Conservation (phyloP, 1,140 invertebrate species). For the Drosophila persimilis region DNA sequence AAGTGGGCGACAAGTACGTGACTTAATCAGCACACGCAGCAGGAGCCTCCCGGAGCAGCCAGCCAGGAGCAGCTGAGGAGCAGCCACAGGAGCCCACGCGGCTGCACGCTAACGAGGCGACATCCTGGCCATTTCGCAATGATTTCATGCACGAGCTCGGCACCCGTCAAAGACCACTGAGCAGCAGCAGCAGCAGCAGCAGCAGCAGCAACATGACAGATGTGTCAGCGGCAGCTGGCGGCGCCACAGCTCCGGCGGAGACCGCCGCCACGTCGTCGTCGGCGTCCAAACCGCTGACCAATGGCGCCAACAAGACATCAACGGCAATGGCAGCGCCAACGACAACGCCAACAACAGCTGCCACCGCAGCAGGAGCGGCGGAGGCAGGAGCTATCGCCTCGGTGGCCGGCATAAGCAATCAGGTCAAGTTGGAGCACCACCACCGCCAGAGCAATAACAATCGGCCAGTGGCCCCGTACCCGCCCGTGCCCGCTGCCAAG, state of each 20-base stretch:
- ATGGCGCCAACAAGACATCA: slow-evolving; percentile 59
- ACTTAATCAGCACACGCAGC: slow-evolving; percentile 66
- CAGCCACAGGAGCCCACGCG: slow-evolving; percentile 8
- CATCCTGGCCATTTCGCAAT: slow-evolving; percentile 42
- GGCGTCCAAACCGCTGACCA: slow-evolving; percentile 58
- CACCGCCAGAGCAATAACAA: slow-evolving; percentile 66
- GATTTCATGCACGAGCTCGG: slow-evolving; percentile 39
- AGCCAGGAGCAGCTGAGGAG: slow-evolving; percentile 3
- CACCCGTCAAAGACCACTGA: background rate
- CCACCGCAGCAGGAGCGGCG: slow-evolving; percentile 3
- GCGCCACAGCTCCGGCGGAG: slow-evolving; percentile 47
- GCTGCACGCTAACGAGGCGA: slow-evolving; percentile 27
- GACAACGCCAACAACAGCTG: slow-evolving; percentile 20
- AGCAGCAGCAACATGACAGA: slow-evolving; percentile 70
- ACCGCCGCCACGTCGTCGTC: slow-evolving; percentile 38
- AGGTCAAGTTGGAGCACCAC: slow-evolving; percentile 47
- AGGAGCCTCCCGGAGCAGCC: slow-evolving; percentile 32
- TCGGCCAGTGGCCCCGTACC: slow-evolving; percentile 22
- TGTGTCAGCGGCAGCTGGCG: slow-evolving; percentile 62
- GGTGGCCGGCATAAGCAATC: slow-evolving; percentile 46
- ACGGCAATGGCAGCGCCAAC: slow-evolving; percentile 11
- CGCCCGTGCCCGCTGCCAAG: background rate
- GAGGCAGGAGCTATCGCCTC: slow-evolving; percentile 10
- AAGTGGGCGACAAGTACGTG: slow-evolving; percentile 65
- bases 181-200: slow-evolving; percentile 1